A percentile compares a stretch with the other conserved stretches of the same genome.
Evolutionary conservation across 2,797 vertebrate species (phyloP).

Genomic region (Hydrolagus colliei): DNA sequence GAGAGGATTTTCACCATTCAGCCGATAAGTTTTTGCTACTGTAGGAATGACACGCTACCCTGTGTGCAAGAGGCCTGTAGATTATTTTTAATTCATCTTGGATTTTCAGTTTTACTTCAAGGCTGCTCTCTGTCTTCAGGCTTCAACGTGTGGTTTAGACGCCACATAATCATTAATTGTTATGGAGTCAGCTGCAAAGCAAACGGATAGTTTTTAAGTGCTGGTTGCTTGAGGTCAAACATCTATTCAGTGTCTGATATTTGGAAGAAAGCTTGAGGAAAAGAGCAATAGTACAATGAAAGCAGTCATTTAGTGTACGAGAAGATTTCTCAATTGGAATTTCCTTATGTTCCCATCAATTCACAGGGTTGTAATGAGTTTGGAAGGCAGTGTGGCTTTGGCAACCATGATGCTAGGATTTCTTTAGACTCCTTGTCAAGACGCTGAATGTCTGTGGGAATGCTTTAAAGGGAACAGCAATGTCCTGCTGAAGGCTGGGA

Average conservation of each 20-base stretch:
- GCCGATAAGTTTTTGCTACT: neutral
- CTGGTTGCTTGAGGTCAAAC: constrained; percentile 17
- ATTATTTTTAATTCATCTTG: constrained; percentile 8
- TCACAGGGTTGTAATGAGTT: neutral
- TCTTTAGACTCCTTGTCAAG: constrained; percentile 2
- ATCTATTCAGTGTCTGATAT: constrained; percentile 20
- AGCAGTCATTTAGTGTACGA: constrained; percentile 1
- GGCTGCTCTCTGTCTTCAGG: neutral
- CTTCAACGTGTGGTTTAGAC: neutral
- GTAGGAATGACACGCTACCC: neutral
- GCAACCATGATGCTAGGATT: constrained; percentile 12
- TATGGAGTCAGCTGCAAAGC: constrained; percentile 18
- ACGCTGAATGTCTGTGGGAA: neutral
- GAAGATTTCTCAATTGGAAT: constrained; percentile 30
- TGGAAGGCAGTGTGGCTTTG: neutral
- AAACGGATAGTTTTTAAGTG: neutral
- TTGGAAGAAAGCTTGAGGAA: constrained; percentile 16
- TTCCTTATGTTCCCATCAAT: constrained; percentile 28
- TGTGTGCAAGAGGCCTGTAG: constrained; percentile 1
- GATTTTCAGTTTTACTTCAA: neutral
- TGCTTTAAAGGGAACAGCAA: neutral
- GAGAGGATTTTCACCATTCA: constrained; percentile 5
- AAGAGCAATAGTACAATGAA: constrained; percentile 20
- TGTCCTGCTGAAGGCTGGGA: constrained; percentile 3
- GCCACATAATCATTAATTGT: constrained; percentile 17